phyloP scores from a whole-genome alignment of 2,888 invertebrate species.

The Limnephilus rhombicus region DNA sequence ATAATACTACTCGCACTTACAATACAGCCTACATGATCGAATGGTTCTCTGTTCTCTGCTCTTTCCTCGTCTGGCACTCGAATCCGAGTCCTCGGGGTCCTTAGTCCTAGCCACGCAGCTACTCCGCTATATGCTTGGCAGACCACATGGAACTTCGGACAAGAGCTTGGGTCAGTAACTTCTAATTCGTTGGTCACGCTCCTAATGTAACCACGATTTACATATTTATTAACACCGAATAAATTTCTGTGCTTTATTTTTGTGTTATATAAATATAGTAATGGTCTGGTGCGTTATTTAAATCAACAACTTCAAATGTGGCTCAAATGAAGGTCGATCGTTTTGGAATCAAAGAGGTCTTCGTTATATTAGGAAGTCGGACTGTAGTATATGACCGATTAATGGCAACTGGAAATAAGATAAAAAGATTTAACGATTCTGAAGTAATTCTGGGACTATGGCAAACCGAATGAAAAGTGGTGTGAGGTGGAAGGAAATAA shows the following conservation, averaged over 20 bases:
- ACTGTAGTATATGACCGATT: not conserved
- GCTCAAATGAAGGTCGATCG: not conserved
- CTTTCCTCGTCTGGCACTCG: conserved; percentile 27
- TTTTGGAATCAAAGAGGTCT: not conserved
- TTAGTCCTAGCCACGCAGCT: not conserved
- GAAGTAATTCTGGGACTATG: no score
- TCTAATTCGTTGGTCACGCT: not conserved
- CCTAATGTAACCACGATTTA: conserved; percentile 9
- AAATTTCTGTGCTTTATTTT: not conserved
- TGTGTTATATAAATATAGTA: not conserved
- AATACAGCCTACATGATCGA: not conserved
- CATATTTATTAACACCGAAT: conserved; percentile 4
- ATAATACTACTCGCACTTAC: not conserved
- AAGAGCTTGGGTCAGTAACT: conserved; percentile 30
- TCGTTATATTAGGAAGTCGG: not conserved
- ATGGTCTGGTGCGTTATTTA: not conserved
- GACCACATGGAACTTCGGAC: conserved; percentile 1
- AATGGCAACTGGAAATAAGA: not conserved
- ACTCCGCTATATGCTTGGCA: conserved; percentile 25
- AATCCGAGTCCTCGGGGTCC: conserved; percentile 32
- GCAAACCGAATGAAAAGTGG: no score
- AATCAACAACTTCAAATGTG: not conserved
- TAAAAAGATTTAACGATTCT: not conserved
- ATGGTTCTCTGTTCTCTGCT: not conserved
- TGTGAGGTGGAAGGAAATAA: no score